These are phyloP conservation scores for Cardiocondyla obscurior DNA, from an alignment of 1,140 invertebrate genomes.

Conservation along the genomic window DNA sequence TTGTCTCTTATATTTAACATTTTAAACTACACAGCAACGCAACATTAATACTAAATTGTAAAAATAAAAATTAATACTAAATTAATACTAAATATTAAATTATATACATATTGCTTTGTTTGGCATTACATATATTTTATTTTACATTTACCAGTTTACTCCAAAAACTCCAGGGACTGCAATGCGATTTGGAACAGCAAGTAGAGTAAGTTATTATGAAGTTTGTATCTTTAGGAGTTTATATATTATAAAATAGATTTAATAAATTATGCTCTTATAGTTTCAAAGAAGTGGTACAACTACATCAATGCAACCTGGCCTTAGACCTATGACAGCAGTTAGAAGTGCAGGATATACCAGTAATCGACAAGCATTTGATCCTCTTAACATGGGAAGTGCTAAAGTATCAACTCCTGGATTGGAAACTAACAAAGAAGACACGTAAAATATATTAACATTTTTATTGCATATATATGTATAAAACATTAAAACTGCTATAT, in stretches of 20 bases:
- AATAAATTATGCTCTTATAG: conserved; percentile 67
- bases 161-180: conserved; percentile 81
- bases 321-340: conserved; percentile 97
- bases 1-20: neutral
- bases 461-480: neutral
- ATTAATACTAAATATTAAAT: conserved; percentile 12
- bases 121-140: conserved; percentile 15
- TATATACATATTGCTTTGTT: neutral
- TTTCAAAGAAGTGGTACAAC: conserved; percentile 77
- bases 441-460: conserved; percentile 83
- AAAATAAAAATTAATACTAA: too few relatives aligned
- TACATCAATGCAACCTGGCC: conserved; percentile 67
- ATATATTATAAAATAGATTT: too few relatives aligned
- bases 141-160: conserved; percentile 73
- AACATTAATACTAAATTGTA: conserved; percentile 14
- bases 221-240: neutral
- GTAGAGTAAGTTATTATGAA: conserved; percentile 79
- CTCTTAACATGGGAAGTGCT: conserved; percentile 87
- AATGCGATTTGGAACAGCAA: conserved; percentile 84
- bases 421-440: conserved; percentile 90
- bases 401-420: conserved; percentile 84
- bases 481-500: neutral
- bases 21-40: conserved; percentile 22
- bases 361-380: conserved; percentile 89
- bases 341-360: conserved; percentile 97